Evolutionary conservation across 2,888 invertebrate genomes (phyloP), one percentile per base, ranked within the genome.

Genomic region (Scaptodrosophila latifasciaeformis): DNA sequence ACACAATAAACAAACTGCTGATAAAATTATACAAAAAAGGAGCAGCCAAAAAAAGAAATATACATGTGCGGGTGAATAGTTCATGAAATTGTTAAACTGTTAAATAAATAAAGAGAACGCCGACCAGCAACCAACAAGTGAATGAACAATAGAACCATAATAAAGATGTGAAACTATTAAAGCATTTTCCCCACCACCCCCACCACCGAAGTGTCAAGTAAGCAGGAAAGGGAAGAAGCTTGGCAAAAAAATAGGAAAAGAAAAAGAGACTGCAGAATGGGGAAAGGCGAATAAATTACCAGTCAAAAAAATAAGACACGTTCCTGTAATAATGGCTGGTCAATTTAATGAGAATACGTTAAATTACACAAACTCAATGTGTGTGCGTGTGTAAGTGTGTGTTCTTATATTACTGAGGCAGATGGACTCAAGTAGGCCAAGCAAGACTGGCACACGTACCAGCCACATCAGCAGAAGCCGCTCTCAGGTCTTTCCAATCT

Each of bases 321-420:
- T 78, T 67, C 48, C 59, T 31, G 68, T 60, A 70, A 75, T 75
- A 75, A 81, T 81, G 72, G 72, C 63, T 75, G 65, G 76, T 75
- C 79, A 75, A 81, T 81, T 78, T 78, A 75, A 75, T 78, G 81
- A 81, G 65, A 70, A 75, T 67, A 71, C 81, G 65, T 49, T 56
- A 50, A 56, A 63, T 68, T 72, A 67, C 71, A 62, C 67, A 55
- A 54, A 52, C 50, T 34, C 21, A n/a, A n/a, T n/a, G n/a, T n/a
- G n/a, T n/a, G n/a, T n/a, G n/a, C n/a, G n/a, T n/a, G n/a, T n/a
- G n/a, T n/a, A n/a, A n/a, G n/a, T n/a, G n/a, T n/a, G n/a, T n/a
- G n/a, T n/a, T n/a, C n/a, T n/a, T n/a, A n/a, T n/a, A n/a, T n/a
- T n/a, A n/a, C n/a, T 17, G 27, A 47, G 30, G 18, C 39, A 45